phyloP scores from a whole-genome alignment of 2,797 vertebrate species.

The Pagetopsis macropterus region DNA sequence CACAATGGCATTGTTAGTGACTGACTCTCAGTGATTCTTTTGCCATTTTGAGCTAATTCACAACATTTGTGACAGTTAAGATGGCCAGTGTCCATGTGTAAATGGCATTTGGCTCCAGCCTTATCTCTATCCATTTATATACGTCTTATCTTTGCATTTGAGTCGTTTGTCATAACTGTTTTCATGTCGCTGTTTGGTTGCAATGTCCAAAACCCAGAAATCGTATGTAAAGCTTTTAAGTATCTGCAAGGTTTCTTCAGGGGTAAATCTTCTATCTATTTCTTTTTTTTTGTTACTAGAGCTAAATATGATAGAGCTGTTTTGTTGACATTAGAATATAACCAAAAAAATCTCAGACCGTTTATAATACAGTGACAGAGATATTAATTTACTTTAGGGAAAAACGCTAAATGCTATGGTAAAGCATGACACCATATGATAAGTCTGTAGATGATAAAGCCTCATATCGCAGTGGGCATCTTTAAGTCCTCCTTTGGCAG shows the following conservation, averaged over 20 bases:
- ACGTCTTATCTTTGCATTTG: constrained; percentile 70
- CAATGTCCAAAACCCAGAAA: constrained; percentile 59
- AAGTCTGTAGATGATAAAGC: constrained; percentile 57
- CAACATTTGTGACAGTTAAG: constrained; percentile 78
- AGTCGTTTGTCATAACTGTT: constrained; percentile 54
- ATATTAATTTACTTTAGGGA: constrained; percentile 19
- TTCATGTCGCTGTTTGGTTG: constrained; percentile 55
- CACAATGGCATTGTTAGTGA: constrained; percentile 65
- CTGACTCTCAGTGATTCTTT: constrained; percentile 66
- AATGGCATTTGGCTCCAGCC: constrained; percentile 71
- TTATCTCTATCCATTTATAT: constrained; percentile 69
- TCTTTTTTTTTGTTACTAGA: constrained; percentile 4
- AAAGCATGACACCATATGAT: constrained; percentile 24
- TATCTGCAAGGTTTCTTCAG: constrained; percentile 34
- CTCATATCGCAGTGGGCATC: constrained; percentile 81
- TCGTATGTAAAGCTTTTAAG: constrained; percentile 29
- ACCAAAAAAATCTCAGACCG: constrained; percentile 30
- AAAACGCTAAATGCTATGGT: constrained; percentile 28
- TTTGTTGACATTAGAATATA: constrained; percentile 46
- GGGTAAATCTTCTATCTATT: not conserved
- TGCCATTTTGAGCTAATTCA: constrained; percentile 76
- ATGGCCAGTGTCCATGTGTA: constrained; percentile 69
- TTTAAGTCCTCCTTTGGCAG: constrained; percentile 79
- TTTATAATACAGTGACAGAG: constrained; percentile 22
- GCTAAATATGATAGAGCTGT: constrained; percentile 81